Evolutionary conservation across 92 coral and sea anemone species (phyloP).

Genomic region (Zoanthus gigantus): DNA sequence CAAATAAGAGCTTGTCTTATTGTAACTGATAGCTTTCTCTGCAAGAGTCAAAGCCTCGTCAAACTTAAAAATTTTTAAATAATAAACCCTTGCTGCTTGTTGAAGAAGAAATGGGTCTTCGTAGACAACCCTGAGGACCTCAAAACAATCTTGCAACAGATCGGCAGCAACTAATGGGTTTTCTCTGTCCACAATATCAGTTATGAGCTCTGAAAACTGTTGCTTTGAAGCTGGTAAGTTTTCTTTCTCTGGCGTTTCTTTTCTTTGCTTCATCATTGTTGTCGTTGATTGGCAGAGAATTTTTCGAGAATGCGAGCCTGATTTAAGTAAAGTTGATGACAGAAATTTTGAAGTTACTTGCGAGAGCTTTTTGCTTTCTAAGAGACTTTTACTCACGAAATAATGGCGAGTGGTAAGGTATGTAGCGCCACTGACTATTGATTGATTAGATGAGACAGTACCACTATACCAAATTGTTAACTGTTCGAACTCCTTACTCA

Average conservation of each 20-base stretch:
- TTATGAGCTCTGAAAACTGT: conserved; percentile 36
- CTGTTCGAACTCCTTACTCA: conserved; percentile 44
- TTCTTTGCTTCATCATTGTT: conserved; percentile 47
- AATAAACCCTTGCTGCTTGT: conserved; percentile 54
- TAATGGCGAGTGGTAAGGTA: conserved; percentile 31
- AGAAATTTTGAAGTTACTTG: conserved; percentile 39
- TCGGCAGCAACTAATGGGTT: conserved; percentile 28
- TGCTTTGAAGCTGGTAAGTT: conserved; percentile 26
- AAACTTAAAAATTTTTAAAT: conserved; percentile 31
- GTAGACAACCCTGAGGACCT: not conserved
- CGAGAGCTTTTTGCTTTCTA: conserved; percentile 35
- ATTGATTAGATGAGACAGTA: conserved; percentile 12
- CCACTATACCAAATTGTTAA: conserved; percentile 35
- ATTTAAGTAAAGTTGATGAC: not conserved
- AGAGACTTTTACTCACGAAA: conserved; percentile 34
- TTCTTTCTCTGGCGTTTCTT: conserved; percentile 24
- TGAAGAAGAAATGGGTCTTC: conserved; percentile 43
- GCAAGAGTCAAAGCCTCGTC: conserved; percentile 38
- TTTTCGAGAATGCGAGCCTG: conserved; percentile 28
- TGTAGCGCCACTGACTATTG: conserved; percentile 33
- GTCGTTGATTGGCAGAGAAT: conserved; percentile 32
- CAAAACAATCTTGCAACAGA: conserved; percentile 45
- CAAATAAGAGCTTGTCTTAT: conserved; percentile 29
- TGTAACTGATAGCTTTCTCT: conserved; percentile 29
- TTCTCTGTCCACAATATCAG: conserved; percentile 31